A percentile compares a stretch with the other conserved stretches of the same genome.
phyloP scores from a whole-genome alignment of 2,797 vertebrate species.

The Syngnathus rostellatus region DNA sequence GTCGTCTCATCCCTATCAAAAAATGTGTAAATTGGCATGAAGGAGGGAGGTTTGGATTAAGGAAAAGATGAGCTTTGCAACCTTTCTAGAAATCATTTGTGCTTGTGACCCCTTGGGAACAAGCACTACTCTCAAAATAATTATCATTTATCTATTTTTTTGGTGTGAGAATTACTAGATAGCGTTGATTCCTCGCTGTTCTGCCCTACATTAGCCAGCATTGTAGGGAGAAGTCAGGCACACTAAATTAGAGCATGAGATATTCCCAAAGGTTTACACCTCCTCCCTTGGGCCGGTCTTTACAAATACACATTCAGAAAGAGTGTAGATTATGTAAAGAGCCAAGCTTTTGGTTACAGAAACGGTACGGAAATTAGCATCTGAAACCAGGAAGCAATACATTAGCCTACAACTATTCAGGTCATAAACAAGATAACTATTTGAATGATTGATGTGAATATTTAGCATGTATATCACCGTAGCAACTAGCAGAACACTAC shows the following conservation, averaged over 20 bases:
- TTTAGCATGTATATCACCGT: too few relatives aligned
- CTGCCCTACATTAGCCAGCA: constrained; percentile 44
- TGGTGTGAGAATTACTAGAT: constrained; percentile 46
- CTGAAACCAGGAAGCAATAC: neutral
- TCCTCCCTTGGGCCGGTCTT: constrained; percentile 34
- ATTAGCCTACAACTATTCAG: neutral
- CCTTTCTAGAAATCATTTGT: constrained; percentile 46
- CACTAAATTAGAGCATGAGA: constrained; percentile 37
- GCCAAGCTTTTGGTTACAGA: constrained; percentile 35
- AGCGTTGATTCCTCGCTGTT: constrained; percentile 29
- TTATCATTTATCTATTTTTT: constrained; percentile 25
- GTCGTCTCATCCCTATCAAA: constrained; percentile 45
- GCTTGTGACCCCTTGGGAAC: constrained; percentile 33
- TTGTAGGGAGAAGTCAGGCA: constrained; percentile 11
- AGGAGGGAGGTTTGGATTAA: neutral
- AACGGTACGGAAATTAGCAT: constrained; percentile 5
- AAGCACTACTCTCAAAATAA: constrained; percentile 24
- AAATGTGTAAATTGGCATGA: constrained; percentile 39
- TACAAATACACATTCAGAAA: constrained; percentile 57
- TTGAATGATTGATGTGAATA: neutral
- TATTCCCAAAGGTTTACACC: constrained; percentile 46
- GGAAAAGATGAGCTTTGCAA: constrained; percentile 12
- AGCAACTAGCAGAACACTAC: too few relatives aligned
- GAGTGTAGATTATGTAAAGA: constrained; percentile 48
- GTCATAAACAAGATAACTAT: neutral